Evolutionary conservation across 2,797 vertebrate genomes (phyloP), one percentile per base, ranked within the genome.

Genomic region (Heliangelus exortis): DNA sequence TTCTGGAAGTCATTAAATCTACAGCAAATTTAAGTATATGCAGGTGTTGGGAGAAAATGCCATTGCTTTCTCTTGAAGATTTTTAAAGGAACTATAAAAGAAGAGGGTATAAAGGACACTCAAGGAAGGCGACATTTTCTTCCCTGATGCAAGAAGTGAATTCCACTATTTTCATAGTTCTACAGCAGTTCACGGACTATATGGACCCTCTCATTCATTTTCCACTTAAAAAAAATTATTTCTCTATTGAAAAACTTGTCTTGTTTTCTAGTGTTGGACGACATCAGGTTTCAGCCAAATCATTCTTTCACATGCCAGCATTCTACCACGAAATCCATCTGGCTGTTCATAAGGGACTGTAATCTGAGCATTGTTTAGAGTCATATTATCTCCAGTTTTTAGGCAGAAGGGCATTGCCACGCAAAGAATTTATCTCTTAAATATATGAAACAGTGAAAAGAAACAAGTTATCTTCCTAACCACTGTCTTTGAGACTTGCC

Each of bases 81-180:
- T 86, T 95, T 92, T 85, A 89, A 93, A 89, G 69, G 39, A 12
- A 57, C 55, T 63, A 91, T 88, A 89, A 84, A 41, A 81, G 28
- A 73, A 75, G 29, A 68, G 63, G 90, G 23, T 88, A 65, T 59
- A 77, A 93, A 81, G 75, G 89, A 95, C 89, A 91, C 7, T 72
- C 50, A 84, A 72, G 48, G 74, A 94, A 96, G 54, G 43, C 90
- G 85, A 79, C 62, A 71, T 72, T 95, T 94, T 87, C 86, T 91
- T 87, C 93, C 95, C 93, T 55, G 71, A 69, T 95, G 85, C 77
- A 92, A 94, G 55, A 90, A 94, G 72, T 94, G 62, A 13, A 25
- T 95, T 92, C 92, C 59, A 96, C 59, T 87, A 91, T 84, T 92
- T 61, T 91, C 75, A 87, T 12, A 84, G 69, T 75, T 89, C 78